Evolutionary conservation across 2,113 vertebrate genomes (phyloP).

Genomic region (Ancistrus triradiatus): DNA sequence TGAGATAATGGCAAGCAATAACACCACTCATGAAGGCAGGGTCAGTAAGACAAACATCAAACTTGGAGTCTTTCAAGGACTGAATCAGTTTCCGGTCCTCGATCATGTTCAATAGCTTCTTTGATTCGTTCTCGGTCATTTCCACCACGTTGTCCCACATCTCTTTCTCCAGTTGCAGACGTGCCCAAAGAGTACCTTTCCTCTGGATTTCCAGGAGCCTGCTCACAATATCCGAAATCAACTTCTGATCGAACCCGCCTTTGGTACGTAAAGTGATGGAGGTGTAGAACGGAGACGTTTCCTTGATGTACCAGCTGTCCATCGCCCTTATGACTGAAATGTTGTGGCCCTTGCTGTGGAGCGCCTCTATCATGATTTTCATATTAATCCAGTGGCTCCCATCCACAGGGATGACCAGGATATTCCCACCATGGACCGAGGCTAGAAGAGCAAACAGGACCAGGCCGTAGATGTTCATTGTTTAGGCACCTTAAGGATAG

Average conservation of each 20-base stretch:
- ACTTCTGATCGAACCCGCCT: constrained; percentile 24
- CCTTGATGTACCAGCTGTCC: constrained; percentile 36
- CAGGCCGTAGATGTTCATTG: no score
- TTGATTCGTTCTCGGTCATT: neutral
- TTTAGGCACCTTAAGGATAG: no score
- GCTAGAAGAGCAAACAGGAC: neutral
- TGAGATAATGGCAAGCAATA: constrained; percentile 43
- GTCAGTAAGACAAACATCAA: constrained; percentile 47
- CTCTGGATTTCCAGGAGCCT: constrained; percentile 5
- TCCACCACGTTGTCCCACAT: neutral
- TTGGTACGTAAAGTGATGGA: constrained; percentile 18
- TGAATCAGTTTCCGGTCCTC: constrained; percentile 23
- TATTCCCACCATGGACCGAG: constrained; percentile 41
- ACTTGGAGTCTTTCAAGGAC: constrained; percentile 19
- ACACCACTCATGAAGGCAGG: constrained; percentile 35
- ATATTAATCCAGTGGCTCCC: constrained; percentile 66
- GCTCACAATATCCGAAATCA: neutral
- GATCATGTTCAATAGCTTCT: constrained; percentile 30
- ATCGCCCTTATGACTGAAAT: constrained; percentile 41
- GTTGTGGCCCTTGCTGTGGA: constrained; percentile 53
- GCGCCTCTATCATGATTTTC: constrained; percentile 54
- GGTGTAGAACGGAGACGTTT: constrained; percentile 32
- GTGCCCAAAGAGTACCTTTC: constrained; percentile 22
- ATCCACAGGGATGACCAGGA: constrained; percentile 58
- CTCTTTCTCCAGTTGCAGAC: constrained; percentile 23